Evolutionary conservation across 1,140 invertebrate genomes (phyloP).

Genomic region (Hermetia illucens): DNA sequence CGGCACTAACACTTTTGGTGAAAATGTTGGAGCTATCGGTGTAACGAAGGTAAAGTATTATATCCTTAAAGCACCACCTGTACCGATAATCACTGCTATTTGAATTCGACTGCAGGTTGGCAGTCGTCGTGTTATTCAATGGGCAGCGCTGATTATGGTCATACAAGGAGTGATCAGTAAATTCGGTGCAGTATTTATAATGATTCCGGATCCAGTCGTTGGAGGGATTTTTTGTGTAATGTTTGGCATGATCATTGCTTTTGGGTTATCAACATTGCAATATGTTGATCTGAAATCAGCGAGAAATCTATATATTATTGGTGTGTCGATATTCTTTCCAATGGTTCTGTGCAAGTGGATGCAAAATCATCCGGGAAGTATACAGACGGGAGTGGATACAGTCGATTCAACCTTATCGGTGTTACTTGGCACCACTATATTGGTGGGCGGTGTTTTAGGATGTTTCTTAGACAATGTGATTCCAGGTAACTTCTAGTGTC

Average conservation of each 20-base stretch:
- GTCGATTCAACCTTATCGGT: constrained; percentile 63
- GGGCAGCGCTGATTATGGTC: constrained; percentile 62
- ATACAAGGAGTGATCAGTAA: constrained; percentile 67
- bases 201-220: constrained; percentile 78
- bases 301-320: constrained; percentile 76
- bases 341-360: constrained; percentile 68
- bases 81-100: too few species aligned
- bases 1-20: constrained; percentile 76
- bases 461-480: constrained; percentile 74
- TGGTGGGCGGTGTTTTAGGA: constrained; percentile 65
- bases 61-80: too few species aligned
- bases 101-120: constrained; percentile 51
- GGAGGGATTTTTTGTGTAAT: constrained; percentile 77
- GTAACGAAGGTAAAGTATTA: constrained; percentile 45
- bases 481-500: constrained; percentile 44
- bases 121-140: constrained; percentile 72
- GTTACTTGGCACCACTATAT: constrained; percentile 68
- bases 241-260: constrained; percentile 75
- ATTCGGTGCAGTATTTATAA: constrained; percentile 72
- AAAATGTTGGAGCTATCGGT: constrained; percentile 83
- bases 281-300: constrained; percentile 69
- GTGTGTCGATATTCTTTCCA: constrained; percentile 74
- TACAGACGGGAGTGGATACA: constrained; percentile 53
- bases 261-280: constrained; percentile 69
- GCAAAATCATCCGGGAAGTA: constrained; percentile 43